These are phyloP conservation scores for Tenthredo scrophulariae DNA, from an alignment of 2,888 invertebrate species.

Conservation along the genomic window DNA sequence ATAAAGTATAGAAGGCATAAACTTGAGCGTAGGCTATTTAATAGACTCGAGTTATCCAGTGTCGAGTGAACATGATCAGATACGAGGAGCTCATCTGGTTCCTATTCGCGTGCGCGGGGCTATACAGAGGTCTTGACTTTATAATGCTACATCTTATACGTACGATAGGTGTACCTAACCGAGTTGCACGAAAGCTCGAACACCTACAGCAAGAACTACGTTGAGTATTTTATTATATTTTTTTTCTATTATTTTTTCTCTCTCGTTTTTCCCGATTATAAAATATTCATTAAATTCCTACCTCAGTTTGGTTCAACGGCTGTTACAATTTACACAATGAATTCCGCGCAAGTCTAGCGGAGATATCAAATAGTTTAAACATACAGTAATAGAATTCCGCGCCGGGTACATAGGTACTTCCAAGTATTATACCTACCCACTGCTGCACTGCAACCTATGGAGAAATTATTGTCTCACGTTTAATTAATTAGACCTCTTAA, in stretches of 20 bases:
- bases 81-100: constrained; percentile 49
- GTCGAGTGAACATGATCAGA: constrained; percentile 53
- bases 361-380: neutral
- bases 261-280: neutral
- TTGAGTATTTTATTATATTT: neutral
- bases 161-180: neutral
- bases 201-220: neutral
- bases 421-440: neutral
- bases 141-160: neutral
- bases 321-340: neutral
- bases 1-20: constrained; percentile 47
- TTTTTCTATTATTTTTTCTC: too few species aligned
- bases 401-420: too few species aligned
- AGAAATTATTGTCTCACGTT: constrained; percentile 20
- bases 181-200: constrained; percentile 21
- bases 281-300: neutral
- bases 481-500: constrained; percentile 23
- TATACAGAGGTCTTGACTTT: constrained; percentile 11
- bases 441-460: neutral
- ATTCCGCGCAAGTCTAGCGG: neutral
- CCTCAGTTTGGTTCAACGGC: neutral
- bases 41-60: constrained; percentile 42
- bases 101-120: constrained; percentile 47
- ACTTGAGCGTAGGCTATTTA: constrained; percentile 43
- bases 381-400: neutral